A percentile compares a stretch with the other conserved stretches of the same genome.
phyloP scores from a whole-genome alignment of 1,140 invertebrate genomes.

The Drosophila pectinifera region DNA sequence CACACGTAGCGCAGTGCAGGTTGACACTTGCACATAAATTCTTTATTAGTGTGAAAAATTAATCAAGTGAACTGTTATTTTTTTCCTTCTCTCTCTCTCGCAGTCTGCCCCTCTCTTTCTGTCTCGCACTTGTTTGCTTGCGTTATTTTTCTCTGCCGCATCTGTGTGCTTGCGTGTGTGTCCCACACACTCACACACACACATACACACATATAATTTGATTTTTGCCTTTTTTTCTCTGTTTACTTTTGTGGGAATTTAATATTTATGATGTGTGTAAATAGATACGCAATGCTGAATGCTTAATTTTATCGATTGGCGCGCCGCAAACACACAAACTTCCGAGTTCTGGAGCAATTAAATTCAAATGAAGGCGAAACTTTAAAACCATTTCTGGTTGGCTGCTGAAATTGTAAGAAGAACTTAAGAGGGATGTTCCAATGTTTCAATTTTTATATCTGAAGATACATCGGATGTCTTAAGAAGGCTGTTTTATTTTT shows the following conservation, averaged over 20 bases:
- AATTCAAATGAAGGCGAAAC: constrained; percentile 1
- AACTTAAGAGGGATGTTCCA: background rate
- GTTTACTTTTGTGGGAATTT: constrained; percentile 67
- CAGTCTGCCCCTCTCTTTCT: constrained; percentile 7
- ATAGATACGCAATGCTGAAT: constrained; percentile 80
- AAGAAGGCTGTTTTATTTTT: too few relatives aligned
- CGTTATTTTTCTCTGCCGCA: constrained; percentile 28
- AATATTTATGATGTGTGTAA: constrained; percentile 80
- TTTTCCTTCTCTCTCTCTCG: constrained; percentile 12
- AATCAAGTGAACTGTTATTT: constrained; percentile 72
- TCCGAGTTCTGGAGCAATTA: constrained; percentile 23
- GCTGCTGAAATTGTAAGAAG: background rate
- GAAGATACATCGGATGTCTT: background rate
- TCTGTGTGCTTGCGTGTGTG: constrained; percentile 28
- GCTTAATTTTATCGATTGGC: constrained; percentile 75
- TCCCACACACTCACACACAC: too few relatives aligned
- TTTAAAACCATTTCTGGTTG: constrained; percentile 17
- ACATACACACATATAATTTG: constrained; percentile 32
- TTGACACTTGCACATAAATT: constrained; percentile 81
- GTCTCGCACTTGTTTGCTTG: constrained; percentile 34
- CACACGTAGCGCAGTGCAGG: constrained; percentile 62
- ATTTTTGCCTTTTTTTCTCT: constrained; percentile 31
- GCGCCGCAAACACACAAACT: constrained; percentile 33
- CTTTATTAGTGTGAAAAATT: constrained; percentile 83
- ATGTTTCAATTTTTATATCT: too few relatives aligned